phyloP scores from a whole-genome alignment of 1,140 invertebrate species.

The Macrosteles quadrilineatus region DNA sequence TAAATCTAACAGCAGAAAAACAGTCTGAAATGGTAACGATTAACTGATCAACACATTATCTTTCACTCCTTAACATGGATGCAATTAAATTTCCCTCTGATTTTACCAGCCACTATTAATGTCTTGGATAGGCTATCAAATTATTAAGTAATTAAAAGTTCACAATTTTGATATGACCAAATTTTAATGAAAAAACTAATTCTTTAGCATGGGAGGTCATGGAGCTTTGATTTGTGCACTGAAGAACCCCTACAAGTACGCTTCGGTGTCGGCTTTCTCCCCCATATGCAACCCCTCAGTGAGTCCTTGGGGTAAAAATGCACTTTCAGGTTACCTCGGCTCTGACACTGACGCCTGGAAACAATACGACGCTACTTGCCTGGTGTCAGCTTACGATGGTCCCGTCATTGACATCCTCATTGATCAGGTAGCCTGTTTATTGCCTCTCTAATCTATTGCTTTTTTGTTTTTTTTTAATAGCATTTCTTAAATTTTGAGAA shows the following conservation, averaged over 20 bases:
- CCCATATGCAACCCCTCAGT: conserved; percentile 90
- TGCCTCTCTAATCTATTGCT: too few relatives aligned
- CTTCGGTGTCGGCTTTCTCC: conserved; percentile 93
- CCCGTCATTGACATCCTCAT: conserved; percentile 82
- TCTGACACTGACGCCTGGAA: conserved; percentile 67
- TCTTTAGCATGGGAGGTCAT: conserved; percentile 95
- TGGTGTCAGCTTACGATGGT: conserved; percentile 83
- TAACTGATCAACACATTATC: too few relatives aligned
- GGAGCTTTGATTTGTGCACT: conserved; percentile 91
- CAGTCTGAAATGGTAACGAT: too few relatives aligned
- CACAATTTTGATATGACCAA: too few relatives aligned
- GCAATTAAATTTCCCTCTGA: too few relatives aligned
- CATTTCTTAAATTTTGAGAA: not conserved
- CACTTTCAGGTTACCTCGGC: conserved; percentile 87
- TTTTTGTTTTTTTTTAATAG: not conserved
- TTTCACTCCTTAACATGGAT: too few relatives aligned
- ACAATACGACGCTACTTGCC: conserved; percentile 85
- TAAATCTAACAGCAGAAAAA: too few relatives aligned
- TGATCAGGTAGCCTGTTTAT: conserved; percentile 93
- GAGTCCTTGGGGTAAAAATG: conserved; percentile 87
- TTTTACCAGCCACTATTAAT: too few relatives aligned
- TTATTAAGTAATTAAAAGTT: too few relatives aligned
- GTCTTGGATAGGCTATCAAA: too few relatives aligned
- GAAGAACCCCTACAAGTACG: conserved; percentile 89
- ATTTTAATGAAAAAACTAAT: too few relatives aligned